A percentile compares a stretch with the other conserved stretches of the same genome.
Conservation (phyloP, 1,140 invertebrate species). For the Agrilus planipennis region DNA sequence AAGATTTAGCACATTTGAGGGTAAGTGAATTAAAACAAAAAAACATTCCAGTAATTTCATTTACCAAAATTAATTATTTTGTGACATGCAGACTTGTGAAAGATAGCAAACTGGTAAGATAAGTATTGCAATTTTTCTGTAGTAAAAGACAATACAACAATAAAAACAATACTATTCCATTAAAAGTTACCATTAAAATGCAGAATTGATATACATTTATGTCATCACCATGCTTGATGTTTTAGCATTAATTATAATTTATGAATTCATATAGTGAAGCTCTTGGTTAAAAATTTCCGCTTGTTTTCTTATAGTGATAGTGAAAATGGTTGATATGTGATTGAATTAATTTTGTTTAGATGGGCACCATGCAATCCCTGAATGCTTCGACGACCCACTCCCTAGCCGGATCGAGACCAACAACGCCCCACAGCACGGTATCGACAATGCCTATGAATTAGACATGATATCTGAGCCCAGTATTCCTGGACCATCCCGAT, state of each 20-base stretch:
- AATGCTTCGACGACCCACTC: slow-evolving; percentile 73
- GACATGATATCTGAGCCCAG: background rate
- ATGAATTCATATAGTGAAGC: too few relatives aligned
- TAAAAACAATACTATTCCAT: too few relatives aligned
- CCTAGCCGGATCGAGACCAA: slow-evolving; percentile 71
- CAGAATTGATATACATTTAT: too few relatives aligned
- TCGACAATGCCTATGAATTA: slow-evolving; percentile 63
- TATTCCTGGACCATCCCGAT: slow-evolving; percentile 17
- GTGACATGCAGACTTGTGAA: slow-evolving; percentile 10
- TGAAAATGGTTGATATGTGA: background rate
- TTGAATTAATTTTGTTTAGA: too few relatives aligned
- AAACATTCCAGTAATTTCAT: too few relatives aligned
- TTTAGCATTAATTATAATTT: too few relatives aligned
- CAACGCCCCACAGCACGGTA: slow-evolving; percentile 76
- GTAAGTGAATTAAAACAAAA: slow-evolving; percentile 45
- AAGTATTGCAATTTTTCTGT: too few relatives aligned
- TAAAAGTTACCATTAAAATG: too few relatives aligned
- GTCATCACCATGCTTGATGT: too few relatives aligned
- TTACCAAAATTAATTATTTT: too few relatives aligned
- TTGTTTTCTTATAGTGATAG: background rate
- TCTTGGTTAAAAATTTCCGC: background rate
- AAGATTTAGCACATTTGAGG: slow-evolving; percentile 82
- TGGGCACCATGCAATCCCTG: slow-evolving; percentile 76
- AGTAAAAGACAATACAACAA: too few relatives aligned
- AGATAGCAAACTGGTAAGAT: slow-evolving; percentile 13